Evolutionary conservation across 2,113 vertebrate species (phyloP).

Genomic region (Charina bottae): DNA sequence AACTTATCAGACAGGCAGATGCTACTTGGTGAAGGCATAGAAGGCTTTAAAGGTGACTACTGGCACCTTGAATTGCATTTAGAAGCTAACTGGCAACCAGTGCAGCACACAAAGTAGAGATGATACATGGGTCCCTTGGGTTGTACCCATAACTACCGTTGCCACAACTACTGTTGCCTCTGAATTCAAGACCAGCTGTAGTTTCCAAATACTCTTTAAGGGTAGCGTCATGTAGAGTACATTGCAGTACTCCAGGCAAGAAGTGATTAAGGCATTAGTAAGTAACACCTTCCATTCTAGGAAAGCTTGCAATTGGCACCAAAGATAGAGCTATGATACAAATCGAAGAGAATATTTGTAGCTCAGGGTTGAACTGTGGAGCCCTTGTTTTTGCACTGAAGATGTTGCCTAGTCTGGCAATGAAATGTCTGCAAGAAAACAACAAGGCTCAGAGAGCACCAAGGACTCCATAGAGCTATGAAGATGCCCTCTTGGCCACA

Average conservation of each 20-base stretch:
- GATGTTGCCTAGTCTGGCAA: no score
- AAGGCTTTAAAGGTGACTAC: neutral
- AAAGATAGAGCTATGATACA: no score
- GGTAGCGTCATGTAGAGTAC: neutral
- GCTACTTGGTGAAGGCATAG: neutral
- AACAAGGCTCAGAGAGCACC: no score
- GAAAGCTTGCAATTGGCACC: no score
- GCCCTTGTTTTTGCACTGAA: no score
- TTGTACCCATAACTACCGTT: neutral
- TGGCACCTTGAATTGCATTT: neutral
- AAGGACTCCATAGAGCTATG: no score
- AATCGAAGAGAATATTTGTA: no score
- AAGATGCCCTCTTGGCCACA: neutral
- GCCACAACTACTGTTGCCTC: neutral
- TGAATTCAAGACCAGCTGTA: neutral
- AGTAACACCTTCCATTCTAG: neutral
- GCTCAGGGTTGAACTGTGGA: no score
- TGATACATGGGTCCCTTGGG: neutral
- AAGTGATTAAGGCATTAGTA: neutral
- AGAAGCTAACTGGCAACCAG: neutral
- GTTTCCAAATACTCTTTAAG: neutral
- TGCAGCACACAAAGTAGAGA: neutral
- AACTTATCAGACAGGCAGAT: neutral
- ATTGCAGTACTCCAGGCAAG: neutral
- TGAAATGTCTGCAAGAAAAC: no score